Conservation (phyloP, 2,113 vertebrate genomes). For the Calyptommatus sinebrachiatus region DNA sequence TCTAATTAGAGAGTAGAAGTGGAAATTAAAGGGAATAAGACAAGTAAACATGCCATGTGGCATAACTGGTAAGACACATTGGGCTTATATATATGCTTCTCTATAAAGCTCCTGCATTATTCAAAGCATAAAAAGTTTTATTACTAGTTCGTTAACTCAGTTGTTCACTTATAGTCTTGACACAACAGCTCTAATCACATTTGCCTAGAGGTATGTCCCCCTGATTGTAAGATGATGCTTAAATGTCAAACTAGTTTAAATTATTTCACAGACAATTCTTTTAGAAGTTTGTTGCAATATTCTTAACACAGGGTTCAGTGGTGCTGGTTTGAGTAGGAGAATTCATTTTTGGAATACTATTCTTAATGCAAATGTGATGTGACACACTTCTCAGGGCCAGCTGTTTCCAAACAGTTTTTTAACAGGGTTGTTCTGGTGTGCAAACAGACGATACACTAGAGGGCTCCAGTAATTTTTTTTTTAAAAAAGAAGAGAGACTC, state of each 20-base stretch:
- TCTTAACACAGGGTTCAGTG: no score
- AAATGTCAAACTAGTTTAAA: background rate
- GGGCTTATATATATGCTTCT: background rate
- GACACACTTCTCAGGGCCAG: no score
- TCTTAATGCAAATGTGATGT: no score
- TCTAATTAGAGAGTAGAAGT: slow-evolving; percentile 58
- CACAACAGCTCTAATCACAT: background rate
- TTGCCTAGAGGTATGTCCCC: background rate
- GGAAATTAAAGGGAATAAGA: slow-evolving; percentile 47
- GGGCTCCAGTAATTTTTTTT: no score
- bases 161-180: background rate
- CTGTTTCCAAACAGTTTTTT: no score
- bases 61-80: slow-evolving; percentile 28
- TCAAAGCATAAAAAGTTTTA: slow-evolving; percentile 27
- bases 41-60: slow-evolving; percentile 26
- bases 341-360: no score
- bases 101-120: slow-evolving; percentile 15
- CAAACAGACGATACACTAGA: no score
- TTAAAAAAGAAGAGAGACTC: no score
- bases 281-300: background rate
- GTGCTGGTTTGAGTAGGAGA: no score
- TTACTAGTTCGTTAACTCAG: slow-evolving; percentile 3
- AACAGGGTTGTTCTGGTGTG: no score
- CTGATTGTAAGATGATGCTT: background rate
- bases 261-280: no score